Evolutionary conservation across 2,113 vertebrate genomes (phyloP).

Genomic region (Cyanoliseus patagonus): DNA sequence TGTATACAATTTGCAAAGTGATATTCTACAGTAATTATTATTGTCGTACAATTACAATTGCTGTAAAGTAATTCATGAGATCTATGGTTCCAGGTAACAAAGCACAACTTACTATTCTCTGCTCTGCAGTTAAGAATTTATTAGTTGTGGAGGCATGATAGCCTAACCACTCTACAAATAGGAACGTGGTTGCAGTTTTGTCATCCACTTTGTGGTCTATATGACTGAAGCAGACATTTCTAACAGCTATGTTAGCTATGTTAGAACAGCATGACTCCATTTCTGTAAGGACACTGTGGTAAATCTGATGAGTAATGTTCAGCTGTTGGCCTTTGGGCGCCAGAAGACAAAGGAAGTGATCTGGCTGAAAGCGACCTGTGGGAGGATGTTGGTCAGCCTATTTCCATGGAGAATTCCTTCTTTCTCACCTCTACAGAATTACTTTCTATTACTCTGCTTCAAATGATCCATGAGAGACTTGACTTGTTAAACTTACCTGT

Average conservation of each 20-base stretch:
- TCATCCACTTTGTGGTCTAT: neutral
- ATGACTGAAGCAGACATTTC: neutral
- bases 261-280: neutral
- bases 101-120: neutral
- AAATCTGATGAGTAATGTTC: slow-evolving; percentile 45
- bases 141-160: neutral
- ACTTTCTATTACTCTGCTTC: neutral
- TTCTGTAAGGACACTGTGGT: neutral
- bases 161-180: neutral
- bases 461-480: neutral
- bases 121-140: neutral
- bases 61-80: neutral
- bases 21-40: neutral
- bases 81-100: neutral
- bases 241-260: neutral
- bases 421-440: neutral
- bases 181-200: neutral
- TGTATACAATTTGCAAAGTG: neutral
- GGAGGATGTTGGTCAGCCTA: neutral
- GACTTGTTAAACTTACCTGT: neutral
- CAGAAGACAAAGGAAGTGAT: neutral
- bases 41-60: neutral
- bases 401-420: neutral
- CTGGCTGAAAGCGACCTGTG: neutral
- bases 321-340: slow-evolving; percentile 1